Base-by-base conservation (phyloP, 2,113 vertebrate genomes). In the Brachionichthys hirsutus region DNA sequence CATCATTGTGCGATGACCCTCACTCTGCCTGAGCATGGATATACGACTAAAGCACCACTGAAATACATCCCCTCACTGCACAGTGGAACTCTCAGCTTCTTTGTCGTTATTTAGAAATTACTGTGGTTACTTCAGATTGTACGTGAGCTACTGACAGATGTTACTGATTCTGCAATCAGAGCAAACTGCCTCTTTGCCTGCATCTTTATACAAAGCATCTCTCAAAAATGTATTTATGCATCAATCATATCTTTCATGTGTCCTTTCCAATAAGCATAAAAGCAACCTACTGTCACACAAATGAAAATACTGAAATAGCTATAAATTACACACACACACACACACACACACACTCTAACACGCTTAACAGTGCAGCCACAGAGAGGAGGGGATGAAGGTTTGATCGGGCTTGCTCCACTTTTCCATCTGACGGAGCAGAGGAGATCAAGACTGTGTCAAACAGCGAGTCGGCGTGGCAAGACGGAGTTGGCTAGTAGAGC, bases 371-470 rank as follows among this genome's bases (percentile, higher is more conserved):
- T 30, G 36, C 56, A 67, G 67, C 70, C 73, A n/a, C 66, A 61
- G 42, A 75, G 50, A 73, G 54, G 72, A 20, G 16, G 47, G 62
- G 63, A 43, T 30, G 61, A 60, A 49, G 30, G 48, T 70, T 62
- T 55, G 71, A 78, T 67, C 59, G 67, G 55, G 87, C 78, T 88
- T 89, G 87, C 84, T 89, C 87, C 78, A 89, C 85, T 89, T 89
- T 87, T 79, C 87, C 85, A 82, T 89, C 85, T 87, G 87, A 88
- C 84, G 70, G 85, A 87, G 79, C 88, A 85, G 80, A 84, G 77
- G 84, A 84, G 87, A 88, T 88, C 86, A 85, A 81, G 77, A 80
- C 79, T 75, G 73, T 83, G 86, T 88, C 77, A 78, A 75, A 86
- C 80, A 81, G 75, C 43, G 40, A 77, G 76, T 63, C 75, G 30